Conservation (phyloP, 2,113 vertebrate species). For the Ochotona curzoniae region DNA sequence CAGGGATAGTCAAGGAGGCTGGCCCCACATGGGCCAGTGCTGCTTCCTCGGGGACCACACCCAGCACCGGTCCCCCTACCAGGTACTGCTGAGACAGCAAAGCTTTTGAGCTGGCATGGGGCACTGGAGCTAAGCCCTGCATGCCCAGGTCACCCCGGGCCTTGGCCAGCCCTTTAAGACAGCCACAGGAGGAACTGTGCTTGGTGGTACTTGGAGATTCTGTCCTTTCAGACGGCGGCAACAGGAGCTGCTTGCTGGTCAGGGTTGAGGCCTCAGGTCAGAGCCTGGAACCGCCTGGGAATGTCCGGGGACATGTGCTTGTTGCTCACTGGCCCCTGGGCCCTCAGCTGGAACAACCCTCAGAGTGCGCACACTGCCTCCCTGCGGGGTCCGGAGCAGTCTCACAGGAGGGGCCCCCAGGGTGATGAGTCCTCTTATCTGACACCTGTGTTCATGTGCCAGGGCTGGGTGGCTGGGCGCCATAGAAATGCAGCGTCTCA, state of each 20-base stretch:
- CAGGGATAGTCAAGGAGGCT: not conserved
- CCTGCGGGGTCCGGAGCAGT: not conserved
- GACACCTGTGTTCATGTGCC: not conserved
- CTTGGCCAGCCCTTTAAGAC: accelerated
- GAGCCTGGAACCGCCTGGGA: not conserved
- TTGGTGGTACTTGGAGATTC: not conserved
- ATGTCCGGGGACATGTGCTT: not conserved
- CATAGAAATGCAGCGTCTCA: not conserved
- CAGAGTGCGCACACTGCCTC: not conserved
- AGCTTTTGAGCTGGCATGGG: not conserved
- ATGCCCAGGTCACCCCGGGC: not conserved
- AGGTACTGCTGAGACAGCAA: not conserved
- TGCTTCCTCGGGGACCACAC: not conserved
- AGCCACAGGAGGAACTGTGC: not conserved
- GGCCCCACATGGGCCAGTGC: not conserved
- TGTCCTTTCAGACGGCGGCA: not conserved
- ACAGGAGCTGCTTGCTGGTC: not conserved
- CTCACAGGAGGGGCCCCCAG: not conserved
- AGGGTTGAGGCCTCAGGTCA: not conserved
- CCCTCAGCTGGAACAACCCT: not conserved
- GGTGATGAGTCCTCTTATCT: not conserved
- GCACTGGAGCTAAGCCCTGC: not conserved
- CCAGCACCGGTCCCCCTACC: slow-evolving; percentile 17
- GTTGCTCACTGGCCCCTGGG: not conserved
- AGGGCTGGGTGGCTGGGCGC: not conserved